Evolutionary conservation across 2,113 vertebrate genomes (phyloP), one percentile per base, ranked within the genome.

Genomic region (Mixornis gularis): DNA sequence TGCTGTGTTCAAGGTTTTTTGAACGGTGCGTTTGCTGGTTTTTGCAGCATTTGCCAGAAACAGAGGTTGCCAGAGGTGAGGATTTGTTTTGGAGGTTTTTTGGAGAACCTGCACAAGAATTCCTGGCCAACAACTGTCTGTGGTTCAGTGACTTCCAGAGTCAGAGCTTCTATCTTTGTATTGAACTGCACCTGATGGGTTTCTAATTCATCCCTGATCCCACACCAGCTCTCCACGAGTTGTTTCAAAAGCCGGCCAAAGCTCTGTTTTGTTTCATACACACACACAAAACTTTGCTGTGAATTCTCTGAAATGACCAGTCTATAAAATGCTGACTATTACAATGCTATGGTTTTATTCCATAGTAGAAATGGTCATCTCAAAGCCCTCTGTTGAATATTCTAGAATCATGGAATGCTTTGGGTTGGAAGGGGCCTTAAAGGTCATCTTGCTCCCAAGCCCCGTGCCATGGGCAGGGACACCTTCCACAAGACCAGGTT

Each of bases 201-300:
- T 77, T 70, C n/a, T 72, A 9, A 2, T 40, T 48, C 17, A 17
- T 24, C 77, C 24, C 46, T 58, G 41, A 72, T n/a, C 38, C 11
- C 17, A 4, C 4, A 7, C 5, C 52, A 30, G 1, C 6, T 60
- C 58, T 30, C 10, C 32, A 18, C 0, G 0, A 63, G 20, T 17
- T 79, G 7, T 34, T 82, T 26, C 18, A 7, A 20, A 51, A 17
- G 29, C n/a, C 29, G 1, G 41, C 29, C 0, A 1, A 30, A 53
- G 36, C 34, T 72, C 58, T 2, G 0, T 58, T 46, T 27, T 53
- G 19, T 34, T 59, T 36, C 48, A 3, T 25, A 6, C 19, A 6
- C 14, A 6, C 52, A 21, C 30, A 8, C 18, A 79, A 8, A 46
- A 41, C 22, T n/a, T 56, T 51, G 1, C 18, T 66, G 27, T 66